Evolutionary conservation across 2,888 invertebrate species (phyloP).

Genomic region (Drosophila atripex): DNA sequence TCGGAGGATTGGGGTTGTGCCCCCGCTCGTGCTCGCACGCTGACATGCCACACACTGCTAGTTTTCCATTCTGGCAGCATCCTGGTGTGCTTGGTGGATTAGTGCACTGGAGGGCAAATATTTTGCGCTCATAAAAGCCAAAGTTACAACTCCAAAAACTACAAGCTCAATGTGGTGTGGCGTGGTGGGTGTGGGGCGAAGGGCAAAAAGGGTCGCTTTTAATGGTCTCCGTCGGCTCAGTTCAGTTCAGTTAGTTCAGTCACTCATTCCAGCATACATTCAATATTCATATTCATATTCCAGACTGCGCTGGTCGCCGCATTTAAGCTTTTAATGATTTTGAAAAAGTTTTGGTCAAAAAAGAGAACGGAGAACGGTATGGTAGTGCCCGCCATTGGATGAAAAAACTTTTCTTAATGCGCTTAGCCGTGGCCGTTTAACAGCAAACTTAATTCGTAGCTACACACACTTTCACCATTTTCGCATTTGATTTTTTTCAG

Average conservation of each 20-base stretch:
- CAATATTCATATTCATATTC: conserved; percentile 63
- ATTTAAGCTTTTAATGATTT: conserved; percentile 69
- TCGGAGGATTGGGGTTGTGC: conserved; percentile 16
- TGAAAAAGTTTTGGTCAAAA: conserved; percentile 32
- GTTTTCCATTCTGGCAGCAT: conserved; percentile 19
- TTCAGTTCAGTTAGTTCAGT: conserved; percentile 20
- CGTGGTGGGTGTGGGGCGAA: conserved; percentile 49
- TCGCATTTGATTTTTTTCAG: conserved; percentile 26
- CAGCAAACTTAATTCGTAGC: conserved; percentile 68
- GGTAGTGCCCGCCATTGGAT: conserved; percentile 18
- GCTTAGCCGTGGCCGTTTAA: conserved; percentile 73
- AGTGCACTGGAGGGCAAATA: conserved; percentile 66
- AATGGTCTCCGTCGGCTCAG: conserved; percentile 49
- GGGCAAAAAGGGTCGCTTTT: conserved; percentile 48
- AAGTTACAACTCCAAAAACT: conserved; percentile 70
- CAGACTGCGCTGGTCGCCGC: conserved; percentile 19
- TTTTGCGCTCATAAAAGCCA: conserved; percentile 69
- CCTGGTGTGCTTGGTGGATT: conserved; percentile 30
- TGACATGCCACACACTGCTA: conserved; percentile 2
- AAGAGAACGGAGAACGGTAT: conserved; percentile 14
- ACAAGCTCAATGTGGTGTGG: conserved; percentile 40
- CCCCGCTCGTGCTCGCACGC: conserved; percentile 23
- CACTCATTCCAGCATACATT: conserved; percentile 45
- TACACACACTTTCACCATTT: conserved; percentile 28
- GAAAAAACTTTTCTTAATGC: conserved; percentile 63